Evolutionary conservation across 2,888 invertebrate genomes (phyloP), one percentile per base, ranked within the genome.

Genomic region (Malacosoma neustria): DNA sequence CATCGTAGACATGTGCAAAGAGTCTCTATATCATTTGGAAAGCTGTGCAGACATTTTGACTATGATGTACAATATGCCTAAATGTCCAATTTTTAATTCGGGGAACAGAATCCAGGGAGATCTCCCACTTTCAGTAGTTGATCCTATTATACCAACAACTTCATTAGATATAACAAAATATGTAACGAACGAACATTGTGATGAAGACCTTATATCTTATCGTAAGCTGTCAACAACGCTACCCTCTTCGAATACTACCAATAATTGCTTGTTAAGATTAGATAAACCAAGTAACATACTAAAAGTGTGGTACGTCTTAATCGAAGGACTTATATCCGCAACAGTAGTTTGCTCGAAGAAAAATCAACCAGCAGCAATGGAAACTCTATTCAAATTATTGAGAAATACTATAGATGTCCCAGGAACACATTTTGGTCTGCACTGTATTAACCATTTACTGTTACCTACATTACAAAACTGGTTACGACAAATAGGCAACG

Each of bases 11-110:
- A 79, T 93, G 81, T 90, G 91, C 67, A 80, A 91, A 61, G 93
- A 95, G 61, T 95, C 96, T 1, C 76, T 98, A 14, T 93, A 93
- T 53, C 94, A 96, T 60, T 82, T 98, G 15, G 91, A 95, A 62
- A 93, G 91, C 51, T 97, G 96, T 66, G 93, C 94, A 39, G 91
- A 92, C 45, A 96, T 97, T 50, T 79, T 98, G 37, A 92, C 94
- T 2, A 93, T 94, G 75, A 96, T 97, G 96, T 95, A 94, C 72
- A 92, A 92, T 57, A 97, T 97, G 96, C 96, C 97, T 0, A 95
- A 95, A 54, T 96, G 96, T 67, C 97, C 97, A 0, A 93, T 93
- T 43, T 97, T 97, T 63, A 95, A 96, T 69, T 92, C 96, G 9
- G 95, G 96, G 0, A 94, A 96, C 60, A 88, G 93, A 60, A 91